Percentiles rank a stretch among this genome's conserved stretches.
Evolutionary conservation across 2,888 invertebrate genomes (phyloP).

Genomic region (Drosophila anceps): DNA sequence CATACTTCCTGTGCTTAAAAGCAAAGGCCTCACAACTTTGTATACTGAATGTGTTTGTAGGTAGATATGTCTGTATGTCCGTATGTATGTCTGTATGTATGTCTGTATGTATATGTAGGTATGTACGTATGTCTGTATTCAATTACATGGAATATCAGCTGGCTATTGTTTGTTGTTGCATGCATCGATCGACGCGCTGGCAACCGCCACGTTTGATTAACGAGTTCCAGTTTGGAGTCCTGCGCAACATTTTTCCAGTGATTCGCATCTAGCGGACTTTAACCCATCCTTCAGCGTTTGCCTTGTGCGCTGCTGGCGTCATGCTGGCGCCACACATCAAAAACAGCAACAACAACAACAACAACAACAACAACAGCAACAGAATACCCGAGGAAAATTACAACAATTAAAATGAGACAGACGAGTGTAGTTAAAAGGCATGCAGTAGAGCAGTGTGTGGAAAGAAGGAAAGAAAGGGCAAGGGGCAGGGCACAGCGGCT

Average conservation of each 20-base stretch:
- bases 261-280: conserved; percentile 57
- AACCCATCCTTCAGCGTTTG: conserved; percentile 63
- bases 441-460: neutral
- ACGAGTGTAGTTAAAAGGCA: conserved; percentile 25
- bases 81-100: conserved; percentile 24
- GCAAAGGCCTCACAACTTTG: conserved; percentile 31
- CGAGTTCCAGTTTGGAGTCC: conserved; percentile 44
- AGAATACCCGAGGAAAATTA: conserved; percentile 53
- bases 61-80: conserved; percentile 13
- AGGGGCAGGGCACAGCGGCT: no score
- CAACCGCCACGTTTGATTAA: conserved; percentile 47
- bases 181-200: conserved; percentile 59
- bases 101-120: conserved; percentile 38
- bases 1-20: conserved; percentile 66
- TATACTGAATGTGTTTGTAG: conserved; percentile 7
- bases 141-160: conserved; percentile 72
- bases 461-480: neutral
- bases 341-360: conserved; percentile 39
- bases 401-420: conserved; percentile 73
- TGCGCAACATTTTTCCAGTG: conserved; percentile 51
- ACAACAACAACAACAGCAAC: conserved; percentile 31
- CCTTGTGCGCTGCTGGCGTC: conserved; percentile 52
- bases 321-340: conserved; percentile 60
- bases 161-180: conserved; percentile 64
- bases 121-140: conserved; percentile 45